Evolutionary conservation across 1,140 invertebrate genomes (phyloP), one percentile per base, ranked within the genome.

Genomic region (Solen grandis): DNA sequence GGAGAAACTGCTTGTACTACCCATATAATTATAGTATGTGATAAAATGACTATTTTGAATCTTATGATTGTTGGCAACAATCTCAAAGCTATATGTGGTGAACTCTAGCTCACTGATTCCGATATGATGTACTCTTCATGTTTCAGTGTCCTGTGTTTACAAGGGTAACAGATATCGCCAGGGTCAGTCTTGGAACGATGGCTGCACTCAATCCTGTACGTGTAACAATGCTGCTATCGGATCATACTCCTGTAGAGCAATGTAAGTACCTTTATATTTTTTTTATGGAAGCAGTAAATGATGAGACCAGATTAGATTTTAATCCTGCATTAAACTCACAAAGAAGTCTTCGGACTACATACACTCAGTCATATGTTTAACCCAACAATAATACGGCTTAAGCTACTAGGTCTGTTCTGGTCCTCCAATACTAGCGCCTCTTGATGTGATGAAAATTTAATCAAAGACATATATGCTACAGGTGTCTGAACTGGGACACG

Each of bases 121-220:
- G 41, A 46, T 46, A 46, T 46, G 8, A 10, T 10, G 41, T 10
- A 46, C n/a, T 63, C 41, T 46, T 46, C 19, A 46, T 46, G 41
- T 46, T 46, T 46, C 19, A 46, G 41, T 46, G 41, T 46, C 19
- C 19, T 46, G 41, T 46, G 22, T 29, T 27, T 19, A 8, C 31
- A 63, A n/a, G 14, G 10, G n/a, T n/a, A 63, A 29, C 16, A n/a
- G 27, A 3, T 87, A 84, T 50, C 59, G 69, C 8, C 81, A 87
- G 62, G 66, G 72, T 46, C 85, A 87, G 75, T 73, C 78, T 69
- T 87, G 85, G 85, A 63, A 83, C 36, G 84, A 84, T 60, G 85
- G 85, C 38, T 87, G 85, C 33, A 76, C 70, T 14, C 63, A 84
- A 52, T 84, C 73, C n/a, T 87, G 85, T 70, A 54, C 54, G 16